Base-by-base conservation (phyloP, 1,140 invertebrate species). In the Drosophila saltans region DNA sequence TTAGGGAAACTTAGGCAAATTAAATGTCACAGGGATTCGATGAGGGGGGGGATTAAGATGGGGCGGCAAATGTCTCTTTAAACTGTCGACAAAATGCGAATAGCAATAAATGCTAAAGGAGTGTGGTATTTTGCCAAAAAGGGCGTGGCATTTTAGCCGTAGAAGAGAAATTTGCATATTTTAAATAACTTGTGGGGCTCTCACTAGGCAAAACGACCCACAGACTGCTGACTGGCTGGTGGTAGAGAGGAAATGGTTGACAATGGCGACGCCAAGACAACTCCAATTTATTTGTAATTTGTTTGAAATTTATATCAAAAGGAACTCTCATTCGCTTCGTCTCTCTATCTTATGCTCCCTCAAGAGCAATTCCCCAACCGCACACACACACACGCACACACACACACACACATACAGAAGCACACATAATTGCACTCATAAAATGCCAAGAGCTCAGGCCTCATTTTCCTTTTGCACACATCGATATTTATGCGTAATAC, bases 251-350 rank as follows among this genome's bases (percentile, higher is more conserved):
- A 26, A 79, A 76, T 85, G 82, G 82, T 81, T 85, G 82, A 81
- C 82, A 78, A 81, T 81, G 66, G 75, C 66, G 52, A 69, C 59
- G 78, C 62, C 72, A 74, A 81, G 80, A 88, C 82, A 86, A 83
- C 83, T 84, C 85, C 84, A 89, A 89, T 89, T 89, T 89, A 89
- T 89, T 90, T 89, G 84, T 80, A 90, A 90, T 89, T 89, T 89
- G 84, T 89, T 89, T 70, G 81, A 89, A 89, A 89, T 88, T 89
- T 88, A 88, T 88, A 75, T 88, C 73, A 88, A 83, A 65, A 86
- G 84, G 66, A 63, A 58, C 48, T 66, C 68, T 61, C 61, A 75
- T 55, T 59, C 57, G 21, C 33, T 24, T 16, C 57, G 28, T n/a
- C 55, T 52, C 21, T 52, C 45, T 52, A 24, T 52, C 24, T 24